A percentile compares a stretch with the other conserved stretches of the same genome.
phyloP scores from a whole-genome alignment of 2,797 vertebrate species.

The Hydrophis major region DNA sequence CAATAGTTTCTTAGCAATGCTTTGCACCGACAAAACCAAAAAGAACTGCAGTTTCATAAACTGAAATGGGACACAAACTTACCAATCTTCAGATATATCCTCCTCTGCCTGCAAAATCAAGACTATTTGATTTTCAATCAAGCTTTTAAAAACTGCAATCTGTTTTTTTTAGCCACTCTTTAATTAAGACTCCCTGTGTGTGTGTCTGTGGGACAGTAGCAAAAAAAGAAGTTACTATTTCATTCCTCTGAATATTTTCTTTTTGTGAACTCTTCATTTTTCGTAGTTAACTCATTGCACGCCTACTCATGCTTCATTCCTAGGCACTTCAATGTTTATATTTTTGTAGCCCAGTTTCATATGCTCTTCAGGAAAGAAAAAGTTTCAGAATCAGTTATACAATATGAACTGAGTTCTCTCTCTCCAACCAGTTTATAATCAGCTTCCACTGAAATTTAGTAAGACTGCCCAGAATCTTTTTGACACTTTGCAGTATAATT shows the following conservation, averaged over 20 bases:
- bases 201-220: background rate
- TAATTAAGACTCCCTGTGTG: background rate
- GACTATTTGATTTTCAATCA: background rate
- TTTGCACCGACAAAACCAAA: constrained; percentile 22
- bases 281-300: background rate
- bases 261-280: background rate
- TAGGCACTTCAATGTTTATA: background rate
- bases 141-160: background rate
- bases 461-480: background rate
- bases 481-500: constrained; percentile 18
- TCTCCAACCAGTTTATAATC: background rate
- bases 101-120: background rate
- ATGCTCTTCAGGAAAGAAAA: background rate
- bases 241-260: constrained; percentile 2
- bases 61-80: background rate
- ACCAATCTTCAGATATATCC: background rate
- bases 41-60: constrained; percentile 28
- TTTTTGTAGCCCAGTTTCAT: background rate
- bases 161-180: background rate
- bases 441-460: background rate
- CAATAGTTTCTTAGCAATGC: constrained; percentile 58
- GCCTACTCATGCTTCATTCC: background rate
- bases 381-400: background rate
- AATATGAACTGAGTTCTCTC: background rate
- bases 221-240: background rate